Percentiles rank a stretch among this genome's conserved stretches.
Conservation (phyloP, 2,113 vertebrate species). For the Brevimyrus niger region DNA sequence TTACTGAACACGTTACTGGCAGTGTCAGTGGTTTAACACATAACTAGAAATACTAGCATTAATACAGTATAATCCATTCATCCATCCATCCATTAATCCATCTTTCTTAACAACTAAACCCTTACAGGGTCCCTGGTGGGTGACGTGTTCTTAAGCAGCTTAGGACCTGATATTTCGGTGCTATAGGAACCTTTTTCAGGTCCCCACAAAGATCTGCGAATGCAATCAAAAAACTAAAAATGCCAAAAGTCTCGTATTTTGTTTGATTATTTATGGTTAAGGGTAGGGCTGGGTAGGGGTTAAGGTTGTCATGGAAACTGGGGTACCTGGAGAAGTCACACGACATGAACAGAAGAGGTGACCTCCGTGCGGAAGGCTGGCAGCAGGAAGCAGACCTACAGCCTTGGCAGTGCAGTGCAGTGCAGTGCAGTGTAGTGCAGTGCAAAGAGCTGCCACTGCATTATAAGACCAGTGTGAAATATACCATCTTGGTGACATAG, state of each 20-base stretch:
- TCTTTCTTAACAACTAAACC: neutral
- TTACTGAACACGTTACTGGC: neutral
- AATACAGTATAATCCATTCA: neutral
- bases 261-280: neutral
- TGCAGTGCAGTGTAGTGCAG: too few relatives aligned
- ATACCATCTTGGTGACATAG: neutral
- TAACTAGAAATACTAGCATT: neutral
- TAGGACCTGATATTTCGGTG: neutral
- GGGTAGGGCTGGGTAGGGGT: neutral
- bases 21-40: neutral
- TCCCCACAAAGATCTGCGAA: too few relatives aligned
- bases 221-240: too few relatives aligned
- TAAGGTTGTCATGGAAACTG: neutral
- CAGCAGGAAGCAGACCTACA: neutral
- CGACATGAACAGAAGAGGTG: neutral
- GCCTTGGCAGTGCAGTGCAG: neutral
- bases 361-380: neutral
- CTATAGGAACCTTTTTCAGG: too few relatives aligned
- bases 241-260: too few relatives aligned
- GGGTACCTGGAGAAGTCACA: neutral
- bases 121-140: neutral
- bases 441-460: neutral
- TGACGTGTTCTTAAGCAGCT: neutral
- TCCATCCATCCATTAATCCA: neutral
- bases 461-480: neutral